Conservation (phyloP, 2,888 invertebrate genomes). For the Sinentomon sp. region DNA sequence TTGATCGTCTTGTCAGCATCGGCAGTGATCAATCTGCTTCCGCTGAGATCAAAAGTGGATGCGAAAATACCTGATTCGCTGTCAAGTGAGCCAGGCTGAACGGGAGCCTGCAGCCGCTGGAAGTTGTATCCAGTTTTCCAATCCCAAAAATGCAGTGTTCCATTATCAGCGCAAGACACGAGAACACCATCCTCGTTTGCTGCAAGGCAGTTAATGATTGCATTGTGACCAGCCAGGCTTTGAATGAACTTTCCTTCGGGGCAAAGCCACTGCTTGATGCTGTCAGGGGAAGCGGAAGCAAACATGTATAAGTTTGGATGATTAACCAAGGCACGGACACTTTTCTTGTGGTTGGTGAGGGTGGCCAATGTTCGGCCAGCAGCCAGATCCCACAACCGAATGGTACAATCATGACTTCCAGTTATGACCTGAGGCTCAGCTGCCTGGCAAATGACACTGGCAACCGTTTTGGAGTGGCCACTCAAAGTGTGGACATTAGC, state of each 20-base stretch:
- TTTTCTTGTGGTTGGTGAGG: constrained; percentile 95
- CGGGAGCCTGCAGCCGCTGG: constrained; percentile 68
- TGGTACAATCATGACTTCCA: constrained; percentile 84
- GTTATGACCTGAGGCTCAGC: constrained; percentile 83
- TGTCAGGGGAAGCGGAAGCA: constrained; percentile 91
- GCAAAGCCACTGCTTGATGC: constrained; percentile 97
- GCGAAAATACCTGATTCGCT: constrained; percentile 95
- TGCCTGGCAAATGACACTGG: constrained; percentile 73
- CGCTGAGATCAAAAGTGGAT: constrained; percentile 82
- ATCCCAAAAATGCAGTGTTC: constrained; percentile 91
- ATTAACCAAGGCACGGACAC: constrained; percentile 27
- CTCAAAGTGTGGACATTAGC: constrained; percentile 87
- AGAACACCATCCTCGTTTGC: constrained; percentile 79
- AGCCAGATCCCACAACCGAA: constrained; percentile 88
- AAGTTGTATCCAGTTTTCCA: constrained; percentile 99
- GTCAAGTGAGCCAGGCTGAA: constrained; percentile 97
- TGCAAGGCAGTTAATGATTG: constrained; percentile 87
- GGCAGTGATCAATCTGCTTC: constrained; percentile 72
- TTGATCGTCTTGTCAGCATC: constrained; percentile 99
- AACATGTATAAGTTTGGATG: constrained; percentile 52
- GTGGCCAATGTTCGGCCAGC: constrained; percentile 82
- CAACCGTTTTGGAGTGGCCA: constrained; percentile 92
- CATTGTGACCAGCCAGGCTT: constrained; percentile 85
- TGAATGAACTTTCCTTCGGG: constrained; percentile 93
- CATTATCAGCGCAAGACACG: constrained; percentile 94